Conservation (phyloP, 2,888 invertebrate genomes). For the Synergus gifuensis region DNA sequence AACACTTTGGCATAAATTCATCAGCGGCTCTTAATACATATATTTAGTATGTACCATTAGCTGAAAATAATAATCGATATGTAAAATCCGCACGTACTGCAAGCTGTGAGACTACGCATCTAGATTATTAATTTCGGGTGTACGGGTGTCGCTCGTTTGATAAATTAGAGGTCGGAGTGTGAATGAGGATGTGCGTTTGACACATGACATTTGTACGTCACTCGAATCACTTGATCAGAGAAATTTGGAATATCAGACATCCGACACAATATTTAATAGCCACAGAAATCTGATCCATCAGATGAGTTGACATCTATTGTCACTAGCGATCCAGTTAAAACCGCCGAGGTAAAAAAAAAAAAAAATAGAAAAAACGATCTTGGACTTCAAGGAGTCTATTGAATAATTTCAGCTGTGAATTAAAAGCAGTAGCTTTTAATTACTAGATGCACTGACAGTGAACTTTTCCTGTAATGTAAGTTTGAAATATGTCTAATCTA, state of each 20-base stretch:
- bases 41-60: not conserved
- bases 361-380: not conserved
- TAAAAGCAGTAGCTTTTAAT: not conserved
- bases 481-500: too few species aligned
- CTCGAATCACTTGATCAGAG: slow-evolving; percentile 66
- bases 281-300: slow-evolving; percentile 6
- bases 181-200: slow-evolving; percentile 60
- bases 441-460: too few species aligned
- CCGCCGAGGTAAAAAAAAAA: not conserved
- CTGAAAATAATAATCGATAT: not conserved
- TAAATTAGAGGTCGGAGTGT: slow-evolving; percentile 55
- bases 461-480: too few species aligned
- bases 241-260: slow-evolving; percentile 46
- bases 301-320: slow-evolving; percentile 37
- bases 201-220: slow-evolving; percentile 67
- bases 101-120: slow-evolving; percentile 1
- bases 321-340: not conserved
- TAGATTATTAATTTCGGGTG: slow-evolving; percentile 34
- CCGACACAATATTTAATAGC: slow-evolving; percentile 28
- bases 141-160: slow-evolving; percentile 12
- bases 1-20: not conserved
- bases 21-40: not conserved
- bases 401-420: not conserved
- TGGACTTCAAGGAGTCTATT: not conserved
- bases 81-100: not conserved